phyloP scores from a whole-genome alignment of 1,140 invertebrate species.

The Drosophila asahinai region DNA sequence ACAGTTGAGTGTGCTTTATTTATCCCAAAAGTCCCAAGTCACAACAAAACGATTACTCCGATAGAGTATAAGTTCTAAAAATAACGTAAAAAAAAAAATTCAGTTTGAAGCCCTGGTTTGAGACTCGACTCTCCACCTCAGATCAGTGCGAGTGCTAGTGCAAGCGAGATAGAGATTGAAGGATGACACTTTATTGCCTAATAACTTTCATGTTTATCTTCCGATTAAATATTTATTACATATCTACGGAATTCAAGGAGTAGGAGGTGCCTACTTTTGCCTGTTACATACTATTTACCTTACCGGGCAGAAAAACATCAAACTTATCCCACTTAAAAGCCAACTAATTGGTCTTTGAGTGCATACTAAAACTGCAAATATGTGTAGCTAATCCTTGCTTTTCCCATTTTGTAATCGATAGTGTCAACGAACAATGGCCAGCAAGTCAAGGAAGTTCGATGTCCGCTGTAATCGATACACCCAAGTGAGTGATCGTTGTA shows the following conservation, averaged over 20 bases:
- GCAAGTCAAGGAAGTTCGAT: conserved; percentile 55
- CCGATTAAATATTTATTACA: neutral
- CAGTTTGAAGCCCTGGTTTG: too few species aligned
- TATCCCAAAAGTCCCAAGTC: too few species aligned
- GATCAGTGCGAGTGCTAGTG: neutral
- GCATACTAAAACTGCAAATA: neutral
- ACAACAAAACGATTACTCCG: too few species aligned
- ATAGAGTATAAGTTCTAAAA: too few species aligned
- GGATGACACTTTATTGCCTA: neutral
- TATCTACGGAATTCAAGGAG: neutral
- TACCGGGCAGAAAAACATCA: too few species aligned
- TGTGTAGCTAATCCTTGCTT: neutral
- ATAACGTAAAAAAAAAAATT: too few species aligned
- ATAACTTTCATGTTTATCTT: neutral
- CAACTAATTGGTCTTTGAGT: neutral
- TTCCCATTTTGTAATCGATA: conserved; percentile 10
- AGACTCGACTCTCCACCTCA: neutral
- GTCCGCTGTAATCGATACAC: conserved; percentile 21
- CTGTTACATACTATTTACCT: too few species aligned
- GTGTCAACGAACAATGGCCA: conserved; percentile 6
- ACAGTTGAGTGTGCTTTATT: too few species aligned
- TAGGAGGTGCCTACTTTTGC: too few species aligned
- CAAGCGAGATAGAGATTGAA: neutral
- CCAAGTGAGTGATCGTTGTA: conserved; percentile 33
- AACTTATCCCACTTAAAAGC: neutral